Evolutionary conservation across 2,888 invertebrate species (phyloP), one percentile per base, ranked within the genome.

Genomic region (Macrosoma leucophasiata): DNA sequence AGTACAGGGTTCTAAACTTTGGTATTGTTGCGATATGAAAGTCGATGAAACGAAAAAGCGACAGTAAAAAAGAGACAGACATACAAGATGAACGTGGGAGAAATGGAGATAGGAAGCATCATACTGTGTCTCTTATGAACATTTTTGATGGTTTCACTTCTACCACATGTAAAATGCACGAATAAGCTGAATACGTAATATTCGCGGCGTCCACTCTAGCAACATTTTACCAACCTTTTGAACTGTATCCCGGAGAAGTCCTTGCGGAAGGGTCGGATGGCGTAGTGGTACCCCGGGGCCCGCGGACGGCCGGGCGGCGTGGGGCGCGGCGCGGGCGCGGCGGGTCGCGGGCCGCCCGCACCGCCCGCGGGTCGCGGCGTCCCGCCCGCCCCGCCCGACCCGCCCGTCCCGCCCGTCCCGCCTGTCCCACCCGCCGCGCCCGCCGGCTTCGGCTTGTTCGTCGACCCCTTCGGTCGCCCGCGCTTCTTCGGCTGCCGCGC

Each of bases 191-290:
- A n/a, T n/a, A n/a, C n/a, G n/a, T n/a, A n/a, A n/a, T n/a, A 1
- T 15, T 26, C n/a, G 8, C 15, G 13, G 2, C 17, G 7, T 10
- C 2, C 4, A 36, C 52, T 43, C 8, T 5, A 7, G 8, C 5
- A 7, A 7, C 18, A 18, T 18, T 5, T 18, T 18, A 18, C 25
- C 9, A 4, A 82, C 84, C 84, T 84, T 45, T 78, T 62, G 33
- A 85, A 85, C 63, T 84, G 82, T 58, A 85, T 84, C 19, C 84
- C 84, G 0, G 81, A 81, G 70, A 85, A 85, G 61, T 85, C 84
- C 58, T 84, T 82, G 52, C 84, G 54, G 52, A 81, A 84, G 0
- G 84, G 84, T 7, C 84, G 41, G 28, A 82, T 65, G 1, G 76
- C 76, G 54, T 78, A 82, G 62, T 79, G 81, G 61, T 78, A 84